These are phyloP conservation scores for Hippocampus guttulatus DNA, from an alignment of 2,113 vertebrate species.

Conservation along the genomic window DNA sequence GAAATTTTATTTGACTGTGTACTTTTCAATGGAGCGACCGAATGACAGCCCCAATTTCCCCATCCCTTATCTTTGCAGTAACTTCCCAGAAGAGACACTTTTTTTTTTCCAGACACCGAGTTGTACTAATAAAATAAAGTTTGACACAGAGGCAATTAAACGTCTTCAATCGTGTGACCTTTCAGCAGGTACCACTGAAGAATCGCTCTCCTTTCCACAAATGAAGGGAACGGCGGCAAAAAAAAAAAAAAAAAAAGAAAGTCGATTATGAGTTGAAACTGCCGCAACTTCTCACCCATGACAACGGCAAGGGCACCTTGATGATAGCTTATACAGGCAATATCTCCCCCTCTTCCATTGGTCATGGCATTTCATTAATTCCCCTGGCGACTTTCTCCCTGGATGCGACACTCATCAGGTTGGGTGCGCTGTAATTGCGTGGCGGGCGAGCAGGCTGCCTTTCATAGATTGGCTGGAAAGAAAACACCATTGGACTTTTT, in stretches of 20 bases:
- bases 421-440: slow-evolving; percentile 75
- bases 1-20: too few species aligned
- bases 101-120: slow-evolving; percentile 19
- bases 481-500: slow-evolving; percentile 35
- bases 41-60: not conserved
- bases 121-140: slow-evolving; percentile 47
- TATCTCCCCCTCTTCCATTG: slow-evolving; percentile 65
- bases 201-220: slow-evolving; percentile 41
- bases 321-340: slow-evolving; percentile 70
- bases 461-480: slow-evolving; percentile 59
- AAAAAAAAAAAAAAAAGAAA: not conserved
- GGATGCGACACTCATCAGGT: slow-evolving; percentile 74
- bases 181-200: slow-evolving; percentile 17
- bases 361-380: slow-evolving; percentile 74
- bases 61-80: not conserved
- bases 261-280: slow-evolving; percentile 34
- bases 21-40: not conserved
- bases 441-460: slow-evolving; percentile 45
- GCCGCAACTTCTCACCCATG: slow-evolving; percentile 53
- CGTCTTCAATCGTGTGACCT: slow-evolving; percentile 43
- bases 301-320: slow-evolving; percentile 75
- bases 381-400: slow-evolving; percentile 67
- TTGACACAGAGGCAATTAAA: slow-evolving; percentile 55
- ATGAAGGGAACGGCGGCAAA: slow-evolving; percentile 4
- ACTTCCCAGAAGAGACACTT: slow-evolving; percentile 12